Evolutionary conservation across 1,140 invertebrate species (phyloP).

Genomic region (Magallana ariakensis): DNA sequence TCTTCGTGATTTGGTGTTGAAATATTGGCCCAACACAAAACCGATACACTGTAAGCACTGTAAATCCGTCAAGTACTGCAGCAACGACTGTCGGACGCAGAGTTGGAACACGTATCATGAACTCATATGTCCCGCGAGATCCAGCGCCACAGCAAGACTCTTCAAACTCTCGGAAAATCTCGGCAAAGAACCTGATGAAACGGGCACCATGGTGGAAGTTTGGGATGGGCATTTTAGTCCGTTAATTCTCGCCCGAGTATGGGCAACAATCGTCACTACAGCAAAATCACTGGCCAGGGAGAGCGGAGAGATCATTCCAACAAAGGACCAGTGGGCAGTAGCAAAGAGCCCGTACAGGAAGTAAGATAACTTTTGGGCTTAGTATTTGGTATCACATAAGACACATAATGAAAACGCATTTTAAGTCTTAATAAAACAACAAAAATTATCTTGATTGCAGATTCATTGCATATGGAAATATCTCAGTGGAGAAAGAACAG

Average conservation of each 20-base stretch:
- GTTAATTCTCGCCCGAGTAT: slow-evolving; percentile 71
- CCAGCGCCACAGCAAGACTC: slow-evolving; percentile 62
- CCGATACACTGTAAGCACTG: slow-evolving; percentile 66
- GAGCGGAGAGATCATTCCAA: slow-evolving; percentile 59
- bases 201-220: slow-evolving; percentile 60
- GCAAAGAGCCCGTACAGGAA: slow-evolving; percentile 74
- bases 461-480: slow-evolving; percentile 73
- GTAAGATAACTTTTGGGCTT: slow-evolving; percentile 56
- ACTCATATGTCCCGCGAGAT: slow-evolving; percentile 70
- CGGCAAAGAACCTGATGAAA: slow-evolving; percentile 60
- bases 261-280: slow-evolving; percentile 68
- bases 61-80: slow-evolving; percentile 71
- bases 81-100: slow-evolving; percentile 62
- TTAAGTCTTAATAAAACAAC: neutral
- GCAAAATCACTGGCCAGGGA: slow-evolving; percentile 66
- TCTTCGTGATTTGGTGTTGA: slow-evolving; percentile 58
- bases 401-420: neutral
- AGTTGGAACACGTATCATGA: slow-evolving; percentile 72
- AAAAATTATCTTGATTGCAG: slow-evolving; percentile 57
- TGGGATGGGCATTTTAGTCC: slow-evolving; percentile 73
- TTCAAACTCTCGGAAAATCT: slow-evolving; percentile 69
- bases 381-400: neutral
- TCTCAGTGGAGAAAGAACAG: slow-evolving; percentile 64
- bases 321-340: slow-evolving; percentile 71
- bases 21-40: slow-evolving; percentile 68